phyloP scores from a whole-genome alignment of 2,113 vertebrate species.

The Electrona antarctica region DNA sequence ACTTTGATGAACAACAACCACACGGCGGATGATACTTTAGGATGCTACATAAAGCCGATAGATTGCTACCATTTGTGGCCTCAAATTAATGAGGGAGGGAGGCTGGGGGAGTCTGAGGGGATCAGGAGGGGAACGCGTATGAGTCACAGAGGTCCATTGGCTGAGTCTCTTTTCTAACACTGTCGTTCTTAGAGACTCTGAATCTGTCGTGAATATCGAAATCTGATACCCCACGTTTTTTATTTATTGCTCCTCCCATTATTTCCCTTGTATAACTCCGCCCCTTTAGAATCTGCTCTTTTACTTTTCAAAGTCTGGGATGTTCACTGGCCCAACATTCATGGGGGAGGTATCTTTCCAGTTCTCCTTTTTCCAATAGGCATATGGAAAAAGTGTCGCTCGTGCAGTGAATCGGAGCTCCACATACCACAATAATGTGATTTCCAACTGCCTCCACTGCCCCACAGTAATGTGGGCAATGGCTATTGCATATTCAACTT shows the following conservation, averaged over 20 bases:
- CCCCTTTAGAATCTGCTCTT: constrained; percentile 50
- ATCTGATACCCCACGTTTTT: constrained; percentile 33
- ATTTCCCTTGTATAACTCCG: constrained; percentile 27
- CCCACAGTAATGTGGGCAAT: not conserved
- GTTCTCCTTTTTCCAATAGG: constrained; percentile 34
- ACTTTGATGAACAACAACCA: constrained; percentile 17
- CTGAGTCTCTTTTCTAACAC: not conserved
- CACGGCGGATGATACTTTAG: constrained; percentile 14
- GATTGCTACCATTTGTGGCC: constrained; percentile 38
- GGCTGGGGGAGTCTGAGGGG: constrained; percentile 5
- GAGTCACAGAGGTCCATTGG: constrained; percentile 32
- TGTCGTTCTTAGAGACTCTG: constrained; percentile 19
- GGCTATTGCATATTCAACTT: not conserved
- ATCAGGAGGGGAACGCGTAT: not conserved
- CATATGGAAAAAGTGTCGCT: constrained; percentile 67
- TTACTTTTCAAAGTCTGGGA: constrained; percentile 46
- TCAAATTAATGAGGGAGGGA: constrained; percentile 34
- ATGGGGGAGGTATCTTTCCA: constrained; percentile 27
- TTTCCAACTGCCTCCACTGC: constrained; percentile 39
- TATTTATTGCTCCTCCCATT: constrained; percentile 38
- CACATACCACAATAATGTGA: constrained; percentile 53
- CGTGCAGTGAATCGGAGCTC: constrained; percentile 22
- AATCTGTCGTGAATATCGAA: constrained; percentile 43
- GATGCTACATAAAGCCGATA: constrained; percentile 29
- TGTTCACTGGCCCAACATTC: constrained; percentile 42